phyloP scores from a whole-genome alignment of 2,113 vertebrate genomes.

The Ahaetulla prasina region DNA sequence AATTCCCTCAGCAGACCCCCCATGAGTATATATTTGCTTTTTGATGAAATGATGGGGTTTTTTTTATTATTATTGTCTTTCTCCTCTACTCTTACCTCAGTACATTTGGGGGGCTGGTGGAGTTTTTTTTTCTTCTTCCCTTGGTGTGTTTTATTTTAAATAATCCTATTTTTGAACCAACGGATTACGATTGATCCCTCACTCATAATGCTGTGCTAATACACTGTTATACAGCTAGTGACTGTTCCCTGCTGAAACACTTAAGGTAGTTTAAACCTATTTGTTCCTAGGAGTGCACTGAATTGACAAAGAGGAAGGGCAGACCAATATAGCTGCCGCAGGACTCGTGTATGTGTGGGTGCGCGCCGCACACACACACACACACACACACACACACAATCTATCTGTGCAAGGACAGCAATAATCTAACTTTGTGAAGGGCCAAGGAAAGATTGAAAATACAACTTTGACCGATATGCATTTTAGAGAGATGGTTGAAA shows the following conservation, averaged over 20 bases:
- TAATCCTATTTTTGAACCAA: constrained; percentile 28
- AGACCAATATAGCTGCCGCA: not conserved
- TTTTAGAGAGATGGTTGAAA: not conserved
- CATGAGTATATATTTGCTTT: not conserved
- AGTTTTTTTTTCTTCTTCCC: not conserved
- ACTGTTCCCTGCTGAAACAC: constrained; percentile 14
- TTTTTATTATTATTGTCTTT: not conserved
- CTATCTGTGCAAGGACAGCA: not conserved
- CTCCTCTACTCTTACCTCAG: not conserved
- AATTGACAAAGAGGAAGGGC: constrained; percentile 17
- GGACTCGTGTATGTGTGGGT: not conserved
- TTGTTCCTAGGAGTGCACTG: constrained; percentile 12
- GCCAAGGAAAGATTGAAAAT: not conserved
- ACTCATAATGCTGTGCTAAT: constrained; percentile 18
- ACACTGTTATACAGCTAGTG: not conserved
- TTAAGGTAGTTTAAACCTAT: constrained; percentile 34
- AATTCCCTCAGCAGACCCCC: not conserved
- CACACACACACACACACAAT: not conserved
- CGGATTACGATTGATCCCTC: constrained; percentile 30
- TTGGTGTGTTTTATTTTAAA: constrained; percentile 26
- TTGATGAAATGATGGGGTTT: not conserved
- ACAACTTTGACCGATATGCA: not conserved
- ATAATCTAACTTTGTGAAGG: not conserved
- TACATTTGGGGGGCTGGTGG: not conserved
- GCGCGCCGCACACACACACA: no score